Conservation (phyloP, 1,140 invertebrate species). For the Bemisia tabaci region DNA sequence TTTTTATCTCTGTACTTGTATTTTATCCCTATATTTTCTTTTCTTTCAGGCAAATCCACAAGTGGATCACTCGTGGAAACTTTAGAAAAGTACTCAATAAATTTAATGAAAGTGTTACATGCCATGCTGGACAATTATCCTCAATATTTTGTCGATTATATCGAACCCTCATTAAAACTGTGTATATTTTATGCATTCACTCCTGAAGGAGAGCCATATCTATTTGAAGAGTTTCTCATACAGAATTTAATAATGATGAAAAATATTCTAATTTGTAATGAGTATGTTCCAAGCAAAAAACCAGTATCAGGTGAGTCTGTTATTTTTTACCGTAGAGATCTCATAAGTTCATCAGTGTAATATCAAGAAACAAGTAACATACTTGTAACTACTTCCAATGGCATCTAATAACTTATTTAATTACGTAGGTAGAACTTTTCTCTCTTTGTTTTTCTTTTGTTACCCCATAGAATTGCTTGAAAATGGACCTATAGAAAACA, state of each 20-base stretch:
- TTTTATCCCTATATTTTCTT: too few species aligned
- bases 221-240: slow-evolving; percentile 75
- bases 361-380: neutral
- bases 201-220: slow-evolving; percentile 49
- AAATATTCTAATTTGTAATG: slow-evolving; percentile 56
- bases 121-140: slow-evolving; percentile 62
- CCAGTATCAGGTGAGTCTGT: slow-evolving; percentile 10
- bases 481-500: too few species aligned
- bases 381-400: too few species aligned
- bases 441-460: too few species aligned
- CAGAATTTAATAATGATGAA: slow-evolving; percentile 83
- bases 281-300: slow-evolving; percentile 38
- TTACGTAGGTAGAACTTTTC: too few species aligned
- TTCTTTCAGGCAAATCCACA: slow-evolving; percentile 44
- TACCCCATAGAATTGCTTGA: too few species aligned
- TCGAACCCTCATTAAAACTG: slow-evolving; percentile 64
- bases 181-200: slow-evolving; percentile 76
- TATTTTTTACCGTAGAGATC: neutral
- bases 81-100: slow-evolving; percentile 67
- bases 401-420: too few species aligned
- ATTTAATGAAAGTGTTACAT: slow-evolving; percentile 61
- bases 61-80: slow-evolving; percentile 36
- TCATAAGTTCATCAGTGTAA: neutral
- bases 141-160: slow-evolving; percentile 61
- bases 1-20: too few species aligned